These are phyloP conservation scores for Cotesia congregata DNA, from an alignment of 2,888 invertebrate genomes.

Conservation along the genomic window DNA sequence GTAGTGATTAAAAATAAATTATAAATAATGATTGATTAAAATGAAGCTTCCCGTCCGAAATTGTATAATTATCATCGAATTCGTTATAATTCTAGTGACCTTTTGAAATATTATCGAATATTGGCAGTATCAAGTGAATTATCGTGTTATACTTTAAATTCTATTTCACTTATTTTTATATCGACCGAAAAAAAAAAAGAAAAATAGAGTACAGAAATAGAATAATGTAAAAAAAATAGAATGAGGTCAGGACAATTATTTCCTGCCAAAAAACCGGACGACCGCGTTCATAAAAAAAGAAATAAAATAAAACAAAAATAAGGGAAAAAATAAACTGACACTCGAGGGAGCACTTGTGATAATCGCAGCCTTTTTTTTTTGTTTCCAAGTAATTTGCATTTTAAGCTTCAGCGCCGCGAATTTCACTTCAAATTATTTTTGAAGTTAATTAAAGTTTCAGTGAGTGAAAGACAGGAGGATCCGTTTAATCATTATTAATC, in stretches of 20 bases:
- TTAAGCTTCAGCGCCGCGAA: background rate
- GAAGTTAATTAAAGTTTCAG: background rate
- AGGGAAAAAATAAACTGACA: background rate
- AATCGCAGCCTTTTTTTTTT: background rate
- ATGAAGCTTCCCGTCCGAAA: background rate
- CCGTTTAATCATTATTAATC: too few species aligned
- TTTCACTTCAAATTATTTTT: background rate
- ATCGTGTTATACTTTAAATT: background rate
- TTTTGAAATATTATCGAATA: too few species aligned
- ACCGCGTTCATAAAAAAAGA: constrained; percentile 25
- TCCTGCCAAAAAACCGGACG: constrained; percentile 18
- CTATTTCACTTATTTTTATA: background rate
- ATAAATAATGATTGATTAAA: background rate
- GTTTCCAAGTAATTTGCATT: background rate
- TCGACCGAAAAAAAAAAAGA: constrained; percentile 8
- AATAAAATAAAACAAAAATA: background rate
- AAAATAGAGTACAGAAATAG: constrained; percentile 6
- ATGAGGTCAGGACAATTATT: constrained; percentile 41
- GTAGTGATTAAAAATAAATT: too few species aligned
- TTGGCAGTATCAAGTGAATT: too few species aligned
- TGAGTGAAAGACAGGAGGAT: too few species aligned
- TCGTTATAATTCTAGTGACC: constrained; percentile 2
- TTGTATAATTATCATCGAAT: constrained; percentile 2
- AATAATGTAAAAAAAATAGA: constrained; percentile 18
- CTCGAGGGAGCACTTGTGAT: background rate